Evolutionary conservation across 2,888 invertebrate genomes (phyloP), one percentile per base, ranked within the genome.

Genomic region (Acanthococcus lagerstroemiae): DNA sequence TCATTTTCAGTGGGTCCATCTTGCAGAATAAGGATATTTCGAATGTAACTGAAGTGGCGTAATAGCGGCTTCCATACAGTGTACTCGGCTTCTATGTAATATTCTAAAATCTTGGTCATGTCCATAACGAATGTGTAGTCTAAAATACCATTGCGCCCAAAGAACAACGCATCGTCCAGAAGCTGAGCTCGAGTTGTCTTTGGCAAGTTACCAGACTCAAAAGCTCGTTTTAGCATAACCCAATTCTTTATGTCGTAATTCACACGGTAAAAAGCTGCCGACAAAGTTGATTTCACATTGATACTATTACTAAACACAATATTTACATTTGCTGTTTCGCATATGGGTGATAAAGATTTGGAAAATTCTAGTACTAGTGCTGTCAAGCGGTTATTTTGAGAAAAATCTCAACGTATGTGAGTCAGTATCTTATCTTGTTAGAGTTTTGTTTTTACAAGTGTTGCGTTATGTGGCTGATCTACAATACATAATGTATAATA

Each of bases 11-110:
- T n/a, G n/a, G n/a, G n/a, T n/a, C n/a, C n/a, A n/a, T n/a, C n/a
- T n/a, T n/a, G n/a, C n/a, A n/a, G n/a, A n/a, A n/a, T 7, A 22
- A 58, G 9, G 17, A 58, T 46, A 46, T 58, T 21, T 37, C 46
- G 44, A 24, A 63, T 24, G 44, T 63, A 54, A 19, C 54, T 50
- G 30, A 94, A 79, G 22, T 86, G 86, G 1, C 81, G 82, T 6
- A 91, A 78, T 0, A 90, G 90, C 0, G 91, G 82, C 74, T 85
- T 85, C 94, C 93, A 94, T 0, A 94, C 93, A 1, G 92, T 83
- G 74, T 87, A 91, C 70, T 90, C 89, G n/a, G 81, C 81, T 76
- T 90, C 90, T 68, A 87, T 83, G 1, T 77, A 78, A 70, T 22
- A 30, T n/a, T 22, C 21, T 12, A 95, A 79, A 74, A 93, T 94